These are phyloP conservation scores for Nymphalis c-album DNA, from an alignment of 2,888 invertebrate genomes.

Conservation along the genomic window DNA sequence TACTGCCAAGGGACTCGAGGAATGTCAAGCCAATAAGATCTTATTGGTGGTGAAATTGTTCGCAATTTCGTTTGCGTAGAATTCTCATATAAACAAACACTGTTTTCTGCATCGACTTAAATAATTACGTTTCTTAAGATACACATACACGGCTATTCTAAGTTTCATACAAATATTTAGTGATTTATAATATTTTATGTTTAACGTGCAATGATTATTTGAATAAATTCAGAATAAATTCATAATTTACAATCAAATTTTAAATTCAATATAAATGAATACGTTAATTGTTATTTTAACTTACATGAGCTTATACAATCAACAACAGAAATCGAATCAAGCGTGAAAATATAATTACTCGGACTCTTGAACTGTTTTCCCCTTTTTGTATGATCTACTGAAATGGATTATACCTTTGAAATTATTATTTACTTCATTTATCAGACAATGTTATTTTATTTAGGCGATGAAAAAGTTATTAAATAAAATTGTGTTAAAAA, in stretches of 20 bases:
- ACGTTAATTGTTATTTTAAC: background rate
- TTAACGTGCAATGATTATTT: too few species aligned
- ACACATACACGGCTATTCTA: too few species aligned
- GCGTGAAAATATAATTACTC: background rate
- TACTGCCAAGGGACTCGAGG: constrained; percentile 48
- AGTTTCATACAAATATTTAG: too few species aligned
- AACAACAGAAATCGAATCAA: background rate
- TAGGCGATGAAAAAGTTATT: too few species aligned
- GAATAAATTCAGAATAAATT: background rate
- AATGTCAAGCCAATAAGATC: constrained; percentile 16
- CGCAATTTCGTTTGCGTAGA: background rate
- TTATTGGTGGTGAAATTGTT: constrained; percentile 10
- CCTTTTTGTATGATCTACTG: background rate
- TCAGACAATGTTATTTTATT: too few species aligned
- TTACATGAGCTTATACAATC: background rate
- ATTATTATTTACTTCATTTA: too few species aligned
- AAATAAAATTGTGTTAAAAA: too few species aligned
- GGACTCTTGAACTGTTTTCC: background rate
- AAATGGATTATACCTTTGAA: background rate
- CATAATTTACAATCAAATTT: background rate
- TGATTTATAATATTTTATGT: too few species aligned
- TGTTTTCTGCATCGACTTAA: too few species aligned
- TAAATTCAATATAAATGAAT: background rate
- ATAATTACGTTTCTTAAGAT: too few species aligned
- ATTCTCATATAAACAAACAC: background rate